Percentiles rank a stretch among this genome's conserved stretches.
These are phyloP conservation scores for Grammomys dolichurus DNA, from an alignment of 2,113 vertebrate genomes.

Conservation along the genomic window DNA sequence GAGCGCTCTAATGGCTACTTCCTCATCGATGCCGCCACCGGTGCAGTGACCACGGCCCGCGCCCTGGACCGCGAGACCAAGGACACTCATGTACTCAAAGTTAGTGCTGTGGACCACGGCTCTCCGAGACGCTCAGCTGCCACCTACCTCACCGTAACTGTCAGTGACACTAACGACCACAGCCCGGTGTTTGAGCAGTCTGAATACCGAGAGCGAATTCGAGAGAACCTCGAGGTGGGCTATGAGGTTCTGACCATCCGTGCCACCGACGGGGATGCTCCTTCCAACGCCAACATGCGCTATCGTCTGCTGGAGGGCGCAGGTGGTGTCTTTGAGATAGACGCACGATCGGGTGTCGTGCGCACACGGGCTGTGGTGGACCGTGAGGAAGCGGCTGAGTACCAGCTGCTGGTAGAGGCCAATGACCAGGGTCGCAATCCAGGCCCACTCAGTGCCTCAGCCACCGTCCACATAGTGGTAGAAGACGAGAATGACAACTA, in stretches of 20 bases:
- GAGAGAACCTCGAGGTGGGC: constrained; percentile 96
- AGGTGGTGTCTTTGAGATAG: constrained; percentile 93
- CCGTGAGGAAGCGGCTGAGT: constrained; percentile 91
- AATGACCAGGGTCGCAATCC: constrained; percentile 97
- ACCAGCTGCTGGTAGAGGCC: constrained; percentile 95
- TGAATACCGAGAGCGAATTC: constrained; percentile 93
- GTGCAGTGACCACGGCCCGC: constrained; percentile 91
- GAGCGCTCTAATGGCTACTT: constrained; percentile 95
- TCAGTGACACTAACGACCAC: constrained; percentile 97
- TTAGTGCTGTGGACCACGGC: constrained; percentile 92
- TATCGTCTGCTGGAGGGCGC: constrained; percentile 93
- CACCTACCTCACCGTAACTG: constrained; percentile 93
- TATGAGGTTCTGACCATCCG: constrained; percentile 97
- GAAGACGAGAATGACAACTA: constrained; percentile 99
- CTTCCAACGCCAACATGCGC: constrained; percentile 96
- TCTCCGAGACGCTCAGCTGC: constrained; percentile 89
- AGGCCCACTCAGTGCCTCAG: constrained; percentile 93
- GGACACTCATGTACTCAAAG: constrained; percentile 96
- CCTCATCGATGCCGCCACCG: constrained; percentile 90
- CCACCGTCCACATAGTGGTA: constrained; percentile 93
- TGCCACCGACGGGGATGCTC: constrained; percentile 95
- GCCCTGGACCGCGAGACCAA: constrained; percentile 95
- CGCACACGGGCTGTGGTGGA: constrained; percentile 92
- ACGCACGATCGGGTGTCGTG: constrained; percentile 93
- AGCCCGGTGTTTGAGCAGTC: constrained; percentile 94